Evolutionary conservation across 53 echinoderm and acorn worm species (phyloP).

Genomic region (Pentamera pediparva): DNA sequence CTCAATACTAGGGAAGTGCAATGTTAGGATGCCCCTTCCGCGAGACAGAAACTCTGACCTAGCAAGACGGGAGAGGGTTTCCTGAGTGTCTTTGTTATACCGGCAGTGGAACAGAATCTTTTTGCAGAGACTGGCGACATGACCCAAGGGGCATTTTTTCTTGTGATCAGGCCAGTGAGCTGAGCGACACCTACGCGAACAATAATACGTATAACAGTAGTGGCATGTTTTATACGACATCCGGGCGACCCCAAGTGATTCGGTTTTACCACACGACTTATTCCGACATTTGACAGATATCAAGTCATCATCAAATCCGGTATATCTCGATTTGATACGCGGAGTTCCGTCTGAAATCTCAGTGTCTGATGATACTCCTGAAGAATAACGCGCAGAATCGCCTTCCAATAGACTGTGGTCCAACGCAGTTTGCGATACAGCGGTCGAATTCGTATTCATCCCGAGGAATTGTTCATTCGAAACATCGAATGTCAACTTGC

Average conservation of each 20-base stretch:
- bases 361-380: background rate
- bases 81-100: conserved; percentile 63
- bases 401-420: background rate
- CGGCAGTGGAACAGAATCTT: conserved; percentile 83
- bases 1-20: conserved; percentile 63
- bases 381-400: background rate
- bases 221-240: conserved; percentile 92
- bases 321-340: too few species aligned
- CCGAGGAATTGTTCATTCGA: background rate
- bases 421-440: background rate
- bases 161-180: conserved; percentile 84
- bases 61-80: conserved; percentile 66
- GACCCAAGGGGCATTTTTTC: conserved; percentile 79
- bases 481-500: too few species aligned
- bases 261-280: conserved; percentile 63
- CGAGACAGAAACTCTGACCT: conserved; percentile 69
- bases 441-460: background rate
- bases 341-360: too few species aligned
- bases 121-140: conserved; percentile 82
- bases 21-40: conserved; percentile 68
- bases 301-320: background rate
- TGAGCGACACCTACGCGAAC: conserved; percentile 77
- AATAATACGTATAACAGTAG: conserved; percentile 97
- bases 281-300: conserved; percentile 83
- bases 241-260: conserved; percentile 63